These are phyloP conservation scores for Scrobipalpa atriplicella DNA, from an alignment of 2,888 invertebrate species.

Conservation along the genomic window DNA sequence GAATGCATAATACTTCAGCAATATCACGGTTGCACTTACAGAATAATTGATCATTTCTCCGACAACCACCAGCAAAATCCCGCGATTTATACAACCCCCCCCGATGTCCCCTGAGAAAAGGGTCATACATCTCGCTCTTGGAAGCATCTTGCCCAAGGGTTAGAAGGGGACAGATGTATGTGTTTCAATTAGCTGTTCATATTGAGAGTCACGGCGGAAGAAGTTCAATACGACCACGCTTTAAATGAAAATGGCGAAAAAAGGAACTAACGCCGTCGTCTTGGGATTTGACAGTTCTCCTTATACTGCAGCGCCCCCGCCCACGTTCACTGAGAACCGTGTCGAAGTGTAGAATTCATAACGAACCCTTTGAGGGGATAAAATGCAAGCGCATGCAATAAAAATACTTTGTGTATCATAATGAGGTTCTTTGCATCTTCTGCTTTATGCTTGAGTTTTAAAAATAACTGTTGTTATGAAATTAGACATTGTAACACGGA, in stretches of 20 bases:
- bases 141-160: background rate
- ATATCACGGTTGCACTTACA: background rate
- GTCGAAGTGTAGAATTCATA: background rate
- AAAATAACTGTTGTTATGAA: background rate
- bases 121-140: constrained; percentile 1
- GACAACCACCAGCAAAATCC: background rate
- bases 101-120: constrained; percentile 1
- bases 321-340: too few species aligned
- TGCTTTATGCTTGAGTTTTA: background rate
- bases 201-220: constrained; percentile 8
- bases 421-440: background rate
- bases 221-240: background rate
- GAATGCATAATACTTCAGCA: background rate
- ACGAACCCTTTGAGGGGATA: background rate
- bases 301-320: too few species aligned
- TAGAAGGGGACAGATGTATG: background rate
- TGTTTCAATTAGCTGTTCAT: constrained; percentile 10
- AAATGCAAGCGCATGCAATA: constrained; percentile 3
- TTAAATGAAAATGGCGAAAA: too few species aligned
- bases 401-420: background rate
- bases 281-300: too few species aligned
- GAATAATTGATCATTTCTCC: background rate
- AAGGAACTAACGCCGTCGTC: too few species aligned
- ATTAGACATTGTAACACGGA: too few species aligned
- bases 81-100: background rate